These are phyloP conservation scores for Dugesia japonica DNA, from an alignment of 2,888 invertebrate species.

Conservation along the genomic window DNA sequence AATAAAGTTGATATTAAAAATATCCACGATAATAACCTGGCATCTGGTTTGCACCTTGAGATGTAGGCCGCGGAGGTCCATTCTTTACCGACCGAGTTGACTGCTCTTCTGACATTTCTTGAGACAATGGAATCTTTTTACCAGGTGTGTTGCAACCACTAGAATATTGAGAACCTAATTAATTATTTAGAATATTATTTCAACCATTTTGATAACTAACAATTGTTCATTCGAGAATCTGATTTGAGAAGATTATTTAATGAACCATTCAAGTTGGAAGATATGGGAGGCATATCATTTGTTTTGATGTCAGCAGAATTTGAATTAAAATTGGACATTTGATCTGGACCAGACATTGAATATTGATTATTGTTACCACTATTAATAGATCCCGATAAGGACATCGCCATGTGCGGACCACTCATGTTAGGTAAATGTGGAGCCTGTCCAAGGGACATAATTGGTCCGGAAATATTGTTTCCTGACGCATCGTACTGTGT, in stretches of 20 bases:
- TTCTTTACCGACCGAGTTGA: background rate
- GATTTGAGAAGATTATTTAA: slow-evolving; percentile 4
- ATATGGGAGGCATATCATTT: background rate
- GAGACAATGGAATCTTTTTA: slow-evolving; percentile 4
- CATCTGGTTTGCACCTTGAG: background rate
- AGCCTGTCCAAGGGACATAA: background rate
- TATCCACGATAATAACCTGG: background rate
- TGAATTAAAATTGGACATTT: background rate
- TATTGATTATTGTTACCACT: slow-evolving; percentile 8
- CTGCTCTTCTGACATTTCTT: background rate
- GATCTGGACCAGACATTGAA: background rate
- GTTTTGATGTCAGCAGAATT: background rate
- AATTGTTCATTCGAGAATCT: background rate
- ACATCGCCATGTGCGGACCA: slow-evolving; percentile 2
- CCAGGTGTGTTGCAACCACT: background rate
- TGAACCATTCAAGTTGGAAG: background rate
- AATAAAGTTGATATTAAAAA: too few species aligned
- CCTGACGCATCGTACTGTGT: slow-evolving; percentile 31
- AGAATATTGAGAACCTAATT: slow-evolving; percentile 9
- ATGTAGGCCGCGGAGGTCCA: background rate
- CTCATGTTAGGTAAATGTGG: background rate
- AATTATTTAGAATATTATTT: background rate
- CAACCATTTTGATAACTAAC: background rate
- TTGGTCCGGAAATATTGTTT: slow-evolving; percentile 21
- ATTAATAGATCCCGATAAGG: background rate